A percentile compares a stretch with the other conserved stretches of the same genome.
phyloP scores from a whole-genome alignment of 2,113 vertebrate genomes.

The Perca fluviatilis region DNA sequence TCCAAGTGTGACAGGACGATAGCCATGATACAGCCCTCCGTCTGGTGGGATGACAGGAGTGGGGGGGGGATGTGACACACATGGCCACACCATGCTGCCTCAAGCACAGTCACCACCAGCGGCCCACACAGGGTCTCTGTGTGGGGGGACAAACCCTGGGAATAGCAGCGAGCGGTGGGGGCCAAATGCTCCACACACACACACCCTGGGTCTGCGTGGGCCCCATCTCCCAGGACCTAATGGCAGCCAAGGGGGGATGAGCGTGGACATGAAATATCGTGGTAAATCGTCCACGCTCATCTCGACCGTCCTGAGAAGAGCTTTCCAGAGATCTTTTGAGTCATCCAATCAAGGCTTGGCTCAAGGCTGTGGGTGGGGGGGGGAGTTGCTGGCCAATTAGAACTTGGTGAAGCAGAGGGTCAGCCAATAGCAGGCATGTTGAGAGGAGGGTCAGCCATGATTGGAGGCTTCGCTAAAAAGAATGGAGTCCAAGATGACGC shows the following conservation, averaged over 20 bases:
- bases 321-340: constrained; percentile 71
- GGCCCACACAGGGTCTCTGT: constrained; percentile 74
- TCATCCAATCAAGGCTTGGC: constrained; percentile 77
- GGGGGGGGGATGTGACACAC: constrained; percentile 75
- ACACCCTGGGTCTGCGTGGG: constrained; percentile 33
- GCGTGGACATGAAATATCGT: too few relatives aligned
- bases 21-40: constrained; percentile 81
- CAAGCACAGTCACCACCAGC: constrained; percentile 72
- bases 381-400: constrained; percentile 68
- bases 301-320: constrained; percentile 69
- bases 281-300: constrained; percentile 61
- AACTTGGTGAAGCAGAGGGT: constrained; percentile 62
- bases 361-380: constrained; percentile 37
- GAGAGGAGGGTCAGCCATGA: constrained; percentile 73
- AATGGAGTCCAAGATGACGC: constrained; percentile 73
- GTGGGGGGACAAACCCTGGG: constrained; percentile 65
- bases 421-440: constrained; percentile 75
- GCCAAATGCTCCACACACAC: constrained; percentile 63
- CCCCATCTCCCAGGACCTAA: constrained; percentile 52
- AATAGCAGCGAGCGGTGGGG: constrained; percentile 25
- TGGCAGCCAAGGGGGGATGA: constrained; percentile 48
- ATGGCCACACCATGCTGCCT: constrained; percentile 78
- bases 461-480: constrained; percentile 54
- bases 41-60: constrained; percentile 77
- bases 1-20: constrained; percentile 80